Evolutionary conservation across 1,140 invertebrate genomes (phyloP).

Genomic region (Belonocnema kinseyi): DNA sequence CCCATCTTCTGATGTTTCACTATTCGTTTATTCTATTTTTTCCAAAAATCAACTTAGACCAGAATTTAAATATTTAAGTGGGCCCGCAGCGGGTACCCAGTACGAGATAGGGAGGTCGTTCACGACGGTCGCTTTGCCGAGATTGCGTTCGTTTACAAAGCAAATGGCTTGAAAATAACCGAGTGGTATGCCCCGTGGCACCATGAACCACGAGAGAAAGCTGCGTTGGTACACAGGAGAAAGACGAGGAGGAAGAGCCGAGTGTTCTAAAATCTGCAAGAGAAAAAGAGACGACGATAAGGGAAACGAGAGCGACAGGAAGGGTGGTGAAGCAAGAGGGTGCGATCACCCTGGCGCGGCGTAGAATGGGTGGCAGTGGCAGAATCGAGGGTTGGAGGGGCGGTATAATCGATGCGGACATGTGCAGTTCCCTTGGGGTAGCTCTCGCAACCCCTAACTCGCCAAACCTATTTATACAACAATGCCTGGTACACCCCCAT

Average conservation of each 20-base stretch:
- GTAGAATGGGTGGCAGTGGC: conserved; percentile 43
- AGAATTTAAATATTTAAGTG: conserved; percentile 49
- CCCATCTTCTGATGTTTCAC: too few relatives aligned
- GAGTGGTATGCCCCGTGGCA: conserved; percentile 63
- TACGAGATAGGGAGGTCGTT: conserved; percentile 41
- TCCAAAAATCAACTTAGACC: too few relatives aligned
- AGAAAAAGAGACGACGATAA: conserved; percentile 31
- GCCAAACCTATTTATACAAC: conserved; percentile 77
- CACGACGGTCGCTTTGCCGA: conserved; percentile 49
- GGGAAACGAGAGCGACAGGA: conserved; percentile 43
- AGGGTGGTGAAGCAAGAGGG: conserved; percentile 47
- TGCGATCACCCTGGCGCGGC: conserved; percentile 46
- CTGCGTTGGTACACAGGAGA: conserved; percentile 33
- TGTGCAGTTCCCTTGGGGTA: conserved; percentile 75
- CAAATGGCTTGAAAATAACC: conserved; percentile 76
- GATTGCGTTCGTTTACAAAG: conserved; percentile 75
- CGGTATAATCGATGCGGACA: conserved; percentile 76
- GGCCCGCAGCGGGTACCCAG: conserved; percentile 47
- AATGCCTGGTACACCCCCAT: conserved; percentile 74
- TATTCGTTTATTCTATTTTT: too few relatives aligned
- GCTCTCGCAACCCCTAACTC: conserved; percentile 74
- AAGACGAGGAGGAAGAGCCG: conserved; percentile 19
- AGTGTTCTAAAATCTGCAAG: neutral
- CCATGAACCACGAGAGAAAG: conserved; percentile 50
- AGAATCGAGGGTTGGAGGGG: conserved; percentile 52